phyloP scores from a whole-genome alignment of 1,140 invertebrate species.

The Neelides sp. region DNA sequence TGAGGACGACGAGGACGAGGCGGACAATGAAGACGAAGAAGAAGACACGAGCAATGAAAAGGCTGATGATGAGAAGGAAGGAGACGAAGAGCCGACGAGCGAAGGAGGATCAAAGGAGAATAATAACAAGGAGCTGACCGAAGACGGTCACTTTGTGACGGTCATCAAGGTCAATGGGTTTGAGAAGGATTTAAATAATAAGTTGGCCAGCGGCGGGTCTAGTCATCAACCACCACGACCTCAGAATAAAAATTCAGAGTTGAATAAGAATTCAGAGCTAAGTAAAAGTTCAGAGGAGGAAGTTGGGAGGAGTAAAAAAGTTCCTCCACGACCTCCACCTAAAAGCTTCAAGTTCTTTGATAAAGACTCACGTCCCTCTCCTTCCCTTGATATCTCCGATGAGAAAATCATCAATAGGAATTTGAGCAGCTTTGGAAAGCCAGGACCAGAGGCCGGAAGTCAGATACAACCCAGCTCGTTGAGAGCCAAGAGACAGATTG shows the following conservation, averaged over 20 bases:
- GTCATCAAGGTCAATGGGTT: constrained; percentile 68
- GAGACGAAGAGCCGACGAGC: constrained; percentile 15
- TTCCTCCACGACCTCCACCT: constrained; percentile 35
- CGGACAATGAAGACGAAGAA: constrained; percentile 9
- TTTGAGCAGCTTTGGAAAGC: background rate
- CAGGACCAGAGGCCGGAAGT: background rate
- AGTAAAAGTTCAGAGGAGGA: constrained; percentile 20
- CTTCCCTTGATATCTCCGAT: no score
- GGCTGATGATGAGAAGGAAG: constrained; percentile 15
- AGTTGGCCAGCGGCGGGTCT: constrained; percentile 1
- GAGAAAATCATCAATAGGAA: no score
- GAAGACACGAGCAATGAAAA: background rate
- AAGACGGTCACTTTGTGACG: constrained; percentile 62
- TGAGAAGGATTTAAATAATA: constrained; percentile 19
- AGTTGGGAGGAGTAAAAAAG: constrained; percentile 31
- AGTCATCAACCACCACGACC: constrained; percentile 15
- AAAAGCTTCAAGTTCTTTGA: constrained; percentile 34
- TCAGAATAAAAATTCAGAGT: constrained; percentile 7
- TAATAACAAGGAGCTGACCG: constrained; percentile 22
- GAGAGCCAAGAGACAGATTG: constrained; percentile 6
- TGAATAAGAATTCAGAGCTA: constrained; percentile 4
- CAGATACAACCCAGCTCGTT: background rate
- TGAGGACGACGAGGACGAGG: background rate
- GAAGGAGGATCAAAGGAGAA: constrained; percentile 20
- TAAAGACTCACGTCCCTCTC: no score